Evolutionary conservation across 1,140 invertebrate species (phyloP), one percentile per base, ranked within the genome.

Genomic region (Cardiocondyla obscurior): DNA sequence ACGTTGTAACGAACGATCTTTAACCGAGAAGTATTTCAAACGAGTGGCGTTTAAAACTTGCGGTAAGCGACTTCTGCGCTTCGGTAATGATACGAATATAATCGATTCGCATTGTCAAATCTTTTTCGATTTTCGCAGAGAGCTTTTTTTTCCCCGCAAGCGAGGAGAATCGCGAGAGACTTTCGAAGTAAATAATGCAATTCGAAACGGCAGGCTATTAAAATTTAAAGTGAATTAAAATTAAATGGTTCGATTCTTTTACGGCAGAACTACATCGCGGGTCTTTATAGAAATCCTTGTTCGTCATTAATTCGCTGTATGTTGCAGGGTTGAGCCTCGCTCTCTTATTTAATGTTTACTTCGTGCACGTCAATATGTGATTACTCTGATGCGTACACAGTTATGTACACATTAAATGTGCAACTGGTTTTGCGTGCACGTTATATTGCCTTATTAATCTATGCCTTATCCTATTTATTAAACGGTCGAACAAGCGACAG

Each of bases 381-480:
- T 70, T 53, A 72, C 19, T 19, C n/a, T 3, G n/a, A 10, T 10
- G 44, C 10, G 25, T 22, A 49, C 12, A 46, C 28, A 28, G 33
- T 55, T 25, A 12, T n/a, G 36, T 39, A 28, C 22, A 33, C 28
- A 46, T 12, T 44, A 72, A 33, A 3, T 28, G n/a, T 6, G 14
- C 19, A 12, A 57, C 49, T 8, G 55, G 25, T 74, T 46, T 3
- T 22, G 3, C 33, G 7, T 25, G 25, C 12, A 22, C 6, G 28
- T 39, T 33, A 39, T 53, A 39, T 53, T 39, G 44, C 8, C 30
- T 67, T 53, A 67, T 77, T 77, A 77, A 77, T 77, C 39, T 19
- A 42, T 22, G n/a, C 72, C 44, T 77, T 77, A 67, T 39, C 30
- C 64, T 51, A 67, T 67, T 77, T 51, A 67, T 77, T 51, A 53